phyloP scores from a whole-genome alignment of 2,113 vertebrate species.

The Rhabdomys dilectus region DNA sequence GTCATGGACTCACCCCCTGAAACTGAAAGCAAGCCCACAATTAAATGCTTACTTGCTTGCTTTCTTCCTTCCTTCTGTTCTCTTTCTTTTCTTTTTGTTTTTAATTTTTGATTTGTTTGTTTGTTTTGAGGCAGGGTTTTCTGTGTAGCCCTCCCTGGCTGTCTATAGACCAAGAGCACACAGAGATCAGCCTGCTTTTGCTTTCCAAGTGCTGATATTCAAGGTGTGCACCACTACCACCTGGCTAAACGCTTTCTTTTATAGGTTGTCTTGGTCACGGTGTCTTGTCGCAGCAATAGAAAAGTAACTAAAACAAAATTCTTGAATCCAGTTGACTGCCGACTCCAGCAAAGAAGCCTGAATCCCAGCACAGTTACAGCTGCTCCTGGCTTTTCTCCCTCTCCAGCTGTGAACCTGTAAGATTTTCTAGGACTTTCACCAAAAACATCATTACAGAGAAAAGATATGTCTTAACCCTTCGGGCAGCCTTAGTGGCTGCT shows the following conservation, averaged over 20 bases:
- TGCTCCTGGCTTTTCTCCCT: background rate
- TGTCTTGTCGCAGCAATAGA: background rate
- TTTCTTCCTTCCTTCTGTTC: background rate
- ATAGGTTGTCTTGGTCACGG: background rate
- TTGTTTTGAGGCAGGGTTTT: background rate
- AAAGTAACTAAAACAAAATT: background rate
- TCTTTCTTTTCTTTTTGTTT: accelerated
- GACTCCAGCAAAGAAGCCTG: background rate
- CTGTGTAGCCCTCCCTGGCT: background rate
- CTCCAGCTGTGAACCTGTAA: background rate
- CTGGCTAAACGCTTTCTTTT: background rate
- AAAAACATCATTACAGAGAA: background rate
- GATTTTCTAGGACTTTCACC: background rate
- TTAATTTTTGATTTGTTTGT: background rate
- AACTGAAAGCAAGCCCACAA: background rate
- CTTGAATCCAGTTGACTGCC: background rate
- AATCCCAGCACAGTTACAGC: background rate
- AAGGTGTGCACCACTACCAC: background rate
- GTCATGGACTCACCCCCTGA: background rate
- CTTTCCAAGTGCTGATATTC: background rate
- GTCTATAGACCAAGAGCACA: background rate
- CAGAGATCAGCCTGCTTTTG: background rate
- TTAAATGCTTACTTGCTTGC: background rate
- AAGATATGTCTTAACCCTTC: background rate
- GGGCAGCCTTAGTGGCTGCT: background rate